Percentiles rank a stretch among this genome's conserved stretches.
phyloP scores from a whole-genome alignment of 2,113 vertebrate species.

The Fregata magnificens region DNA sequence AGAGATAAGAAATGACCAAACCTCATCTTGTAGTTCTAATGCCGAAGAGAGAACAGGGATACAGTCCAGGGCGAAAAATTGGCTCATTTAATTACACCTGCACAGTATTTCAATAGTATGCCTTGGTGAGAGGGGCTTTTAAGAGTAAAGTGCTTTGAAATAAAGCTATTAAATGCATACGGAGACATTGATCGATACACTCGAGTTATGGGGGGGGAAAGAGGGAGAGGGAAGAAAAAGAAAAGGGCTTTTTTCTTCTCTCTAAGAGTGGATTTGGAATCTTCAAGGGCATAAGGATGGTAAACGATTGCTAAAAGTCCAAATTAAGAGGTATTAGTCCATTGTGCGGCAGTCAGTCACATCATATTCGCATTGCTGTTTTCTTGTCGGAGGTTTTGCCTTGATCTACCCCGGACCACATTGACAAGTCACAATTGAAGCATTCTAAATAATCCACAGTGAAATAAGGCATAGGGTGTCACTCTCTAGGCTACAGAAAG shows the following conservation, averaged over 20 bases:
- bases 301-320: constrained; percentile 63
- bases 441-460: constrained; percentile 62
- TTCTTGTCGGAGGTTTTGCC: constrained; percentile 63
- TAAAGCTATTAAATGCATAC: constrained; percentile 65
- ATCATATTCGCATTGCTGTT: constrained; percentile 60
- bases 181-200: constrained; percentile 59
- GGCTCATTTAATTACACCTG: constrained; percentile 64
- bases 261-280: constrained; percentile 49
- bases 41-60: not conserved
- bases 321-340: constrained; percentile 69
- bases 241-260: constrained; percentile 14
- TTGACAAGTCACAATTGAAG: constrained; percentile 61
- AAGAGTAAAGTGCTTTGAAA: constrained; percentile 70
- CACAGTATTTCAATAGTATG: constrained; percentile 51
- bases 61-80: not conserved
- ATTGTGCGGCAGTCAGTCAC: constrained; percentile 58
- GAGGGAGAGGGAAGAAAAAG: not conserved
- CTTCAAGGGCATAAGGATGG: constrained; percentile 48
- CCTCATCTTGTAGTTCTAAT: not conserved
- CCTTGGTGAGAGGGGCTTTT: constrained; percentile 58
- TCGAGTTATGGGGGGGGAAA: not conserved
- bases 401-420: constrained; percentile 62
- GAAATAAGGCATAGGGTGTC: constrained; percentile 66
- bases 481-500: constrained; percentile 51
- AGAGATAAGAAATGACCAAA: constrained; percentile 23